Conservation (phyloP, 2,113 vertebrate species). For the Casuarius casuarius region DNA sequence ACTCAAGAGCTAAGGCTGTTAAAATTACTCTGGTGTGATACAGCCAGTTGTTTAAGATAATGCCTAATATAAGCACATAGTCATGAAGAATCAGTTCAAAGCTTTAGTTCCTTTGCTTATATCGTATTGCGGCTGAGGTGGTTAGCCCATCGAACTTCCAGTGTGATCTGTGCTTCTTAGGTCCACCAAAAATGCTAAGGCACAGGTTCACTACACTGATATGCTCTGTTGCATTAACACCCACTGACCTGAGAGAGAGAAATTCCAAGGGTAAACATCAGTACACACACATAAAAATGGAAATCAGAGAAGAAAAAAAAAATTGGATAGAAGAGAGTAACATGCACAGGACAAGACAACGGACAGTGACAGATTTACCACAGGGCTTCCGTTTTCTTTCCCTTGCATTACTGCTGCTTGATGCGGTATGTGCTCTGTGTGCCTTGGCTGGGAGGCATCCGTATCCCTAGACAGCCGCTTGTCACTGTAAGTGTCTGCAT, state of each 20-base stretch:
- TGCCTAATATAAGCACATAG: neutral
- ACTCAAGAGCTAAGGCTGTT: neutral
- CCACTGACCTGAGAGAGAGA: neutral
- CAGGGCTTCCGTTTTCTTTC: neutral
- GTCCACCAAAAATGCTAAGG: neutral
- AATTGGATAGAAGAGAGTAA: neutral
- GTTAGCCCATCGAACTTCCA: neutral
- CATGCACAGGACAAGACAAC: neutral
- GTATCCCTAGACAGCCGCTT: neutral
- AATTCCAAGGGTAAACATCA: slow-evolving; percentile 46
- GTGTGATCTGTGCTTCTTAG: neutral
- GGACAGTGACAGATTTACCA: slow-evolving; percentile 31
- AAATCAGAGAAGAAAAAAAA: neutral
- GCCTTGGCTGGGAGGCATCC: slow-evolving; percentile 1
- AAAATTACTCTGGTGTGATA: neutral
- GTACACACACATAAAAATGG: neutral
- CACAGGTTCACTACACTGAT: neutral
- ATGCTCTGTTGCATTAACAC: neutral
- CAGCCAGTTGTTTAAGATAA: neutral
- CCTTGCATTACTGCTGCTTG: neutral
- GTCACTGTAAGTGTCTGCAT: neutral
- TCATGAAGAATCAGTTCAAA: neutral
- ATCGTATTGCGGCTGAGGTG: neutral
- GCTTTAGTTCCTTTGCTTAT: neutral
- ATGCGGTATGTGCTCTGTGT: neutral